These are phyloP conservation scores for Lasioglossum vierecki DNA, from an alignment of 2,888 invertebrate genomes.

Conservation along the genomic window DNA sequence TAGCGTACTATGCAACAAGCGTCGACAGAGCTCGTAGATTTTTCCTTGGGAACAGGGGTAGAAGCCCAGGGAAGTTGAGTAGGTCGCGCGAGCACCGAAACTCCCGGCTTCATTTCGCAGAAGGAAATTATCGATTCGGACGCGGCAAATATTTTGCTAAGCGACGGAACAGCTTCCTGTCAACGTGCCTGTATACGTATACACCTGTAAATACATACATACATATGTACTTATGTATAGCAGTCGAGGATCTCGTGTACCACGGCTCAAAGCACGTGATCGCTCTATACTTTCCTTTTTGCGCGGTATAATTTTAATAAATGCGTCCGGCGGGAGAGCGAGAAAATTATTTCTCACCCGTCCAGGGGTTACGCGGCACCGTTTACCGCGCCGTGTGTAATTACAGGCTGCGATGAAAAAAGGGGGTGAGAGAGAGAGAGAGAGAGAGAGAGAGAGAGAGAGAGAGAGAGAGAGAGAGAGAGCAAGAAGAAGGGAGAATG, in stretches of 20 bases:
- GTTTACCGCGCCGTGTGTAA: slow-evolving; percentile 22
- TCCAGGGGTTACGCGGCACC: slow-evolving; percentile 17
- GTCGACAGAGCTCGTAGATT: neutral
- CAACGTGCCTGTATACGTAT: neutral
- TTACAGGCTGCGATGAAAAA: slow-evolving; percentile 17
- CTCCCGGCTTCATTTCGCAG: slow-evolving; percentile 15
- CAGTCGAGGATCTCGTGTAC: neutral
- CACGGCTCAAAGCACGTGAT: slow-evolving; percentile 22
- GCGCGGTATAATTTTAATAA: slow-evolving; percentile 35
- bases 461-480: too few relatives aligned
- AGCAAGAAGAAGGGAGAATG: neutral
- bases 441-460: neutral
- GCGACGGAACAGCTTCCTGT: slow-evolving; percentile 1
- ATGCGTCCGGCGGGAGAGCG: slow-evolving; percentile 17
- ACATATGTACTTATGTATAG: neutral
- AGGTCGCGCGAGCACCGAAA: neutral
- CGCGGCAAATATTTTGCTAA: slow-evolving; percentile 12
- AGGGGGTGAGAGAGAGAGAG: neutral
- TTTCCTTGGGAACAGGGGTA: neutral
- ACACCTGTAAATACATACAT: neutral
- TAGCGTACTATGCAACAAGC: neutral
- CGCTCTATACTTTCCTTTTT: slow-evolving; percentile 17
- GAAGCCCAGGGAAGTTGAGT: neutral
- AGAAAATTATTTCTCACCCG: slow-evolving; percentile 37
- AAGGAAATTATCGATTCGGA: slow-evolving; percentile 18